Evolutionary conservation across 2,797 vertebrate species (phyloP).

Genomic region (Parauchenoglanis punctatus): DNA sequence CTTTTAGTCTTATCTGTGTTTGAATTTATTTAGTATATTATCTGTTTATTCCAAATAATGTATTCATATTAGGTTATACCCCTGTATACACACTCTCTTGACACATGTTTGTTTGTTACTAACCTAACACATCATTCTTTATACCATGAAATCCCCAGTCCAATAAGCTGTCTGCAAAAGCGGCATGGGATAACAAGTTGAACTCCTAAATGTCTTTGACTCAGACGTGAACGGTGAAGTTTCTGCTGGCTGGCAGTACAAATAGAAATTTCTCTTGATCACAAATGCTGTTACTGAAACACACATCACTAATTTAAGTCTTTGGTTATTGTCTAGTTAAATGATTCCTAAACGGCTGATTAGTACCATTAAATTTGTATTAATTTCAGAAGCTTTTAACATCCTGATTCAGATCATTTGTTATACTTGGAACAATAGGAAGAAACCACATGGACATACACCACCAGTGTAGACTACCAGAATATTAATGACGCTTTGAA

Average conservation of each 20-base stretch:
- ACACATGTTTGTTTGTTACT: neutral
- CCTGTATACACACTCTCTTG: neutral
- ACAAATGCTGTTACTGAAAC: neutral
- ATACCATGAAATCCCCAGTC: slow-evolving; percentile 7
- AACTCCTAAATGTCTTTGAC: slow-evolving; percentile 9
- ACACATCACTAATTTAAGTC: slow-evolving; percentile 5
- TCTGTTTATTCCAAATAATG: too few relatives aligned
- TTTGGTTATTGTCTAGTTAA: slow-evolving; percentile 16
- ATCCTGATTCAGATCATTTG: neutral
- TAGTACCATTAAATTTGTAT: slow-evolving; percentile 38
- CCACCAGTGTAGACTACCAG: slow-evolving; percentile 60
- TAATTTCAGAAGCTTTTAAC: slow-evolving; percentile 34
- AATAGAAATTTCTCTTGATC: slow-evolving; percentile 21
- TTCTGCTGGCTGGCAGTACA: slow-evolving; percentile 26
- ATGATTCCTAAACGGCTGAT: slow-evolving; percentile 39
- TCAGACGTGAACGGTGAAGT: slow-evolving; percentile 26
- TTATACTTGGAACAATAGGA: slow-evolving; percentile 38
- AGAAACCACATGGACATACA: slow-evolving; percentile 53
- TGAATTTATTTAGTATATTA: neutral
- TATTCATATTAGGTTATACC: neutral
- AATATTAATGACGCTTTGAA: slow-evolving; percentile 72
- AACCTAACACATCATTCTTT: neutral
- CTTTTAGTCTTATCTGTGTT: neutral
- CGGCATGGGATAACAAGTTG: slow-evolving; percentile 22
- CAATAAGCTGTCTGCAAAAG: slow-evolving; percentile 26